Evolutionary conservation across 2,113 vertebrate genomes (phyloP), one percentile per base, ranked within the genome.

Genomic region (Peromyscus polionotus): DNA sequence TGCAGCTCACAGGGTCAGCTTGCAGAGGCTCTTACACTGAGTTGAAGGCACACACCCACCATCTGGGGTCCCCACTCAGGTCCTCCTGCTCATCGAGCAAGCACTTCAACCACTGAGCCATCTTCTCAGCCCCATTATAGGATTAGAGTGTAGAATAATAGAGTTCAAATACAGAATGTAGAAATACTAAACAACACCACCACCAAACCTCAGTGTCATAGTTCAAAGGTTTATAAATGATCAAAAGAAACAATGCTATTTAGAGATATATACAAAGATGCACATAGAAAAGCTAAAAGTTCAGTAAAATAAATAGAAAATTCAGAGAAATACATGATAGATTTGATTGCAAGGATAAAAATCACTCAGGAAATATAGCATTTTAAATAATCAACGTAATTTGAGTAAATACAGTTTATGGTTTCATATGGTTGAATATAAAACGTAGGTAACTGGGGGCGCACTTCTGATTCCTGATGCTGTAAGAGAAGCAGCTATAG

Each of bases 151-250:
- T 72, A 22, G 95, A 83, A 70, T 33, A 95, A 83, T 8, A 12
- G 20, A 76, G 91, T 33, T 73, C 48, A 81, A 94, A 87, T 72
- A 28, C 76, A 39, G 20, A 77, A 87, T 45, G 7, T 17, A 48
- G 67, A 77, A 88, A 59, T 16, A 42, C 61, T 36, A 67, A 67
- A n/a, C 19, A 96, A 42, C 88, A 88, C 91, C 96, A 93, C 12
- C 68, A 22, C 68, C 19, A 54, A 67, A 9, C 11, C 51, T 39
- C 3, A 87, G 16, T 17, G 20, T 16, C n/a, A 33, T 54, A 91
- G 91, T 92, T 96, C 19, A 59, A 81, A 80, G 42, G 87, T 51
- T 77, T 5, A 14, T 26, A 89, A 89, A 85, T 81, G 36, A 80
- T 57, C 79, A 57, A 22, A 81, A n/a, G 39, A 59, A 57, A 81